These are phyloP conservation scores for Bembecia ichneumoniformis DNA, from an alignment of 2,888 invertebrate species.

Conservation along the genomic window DNA sequence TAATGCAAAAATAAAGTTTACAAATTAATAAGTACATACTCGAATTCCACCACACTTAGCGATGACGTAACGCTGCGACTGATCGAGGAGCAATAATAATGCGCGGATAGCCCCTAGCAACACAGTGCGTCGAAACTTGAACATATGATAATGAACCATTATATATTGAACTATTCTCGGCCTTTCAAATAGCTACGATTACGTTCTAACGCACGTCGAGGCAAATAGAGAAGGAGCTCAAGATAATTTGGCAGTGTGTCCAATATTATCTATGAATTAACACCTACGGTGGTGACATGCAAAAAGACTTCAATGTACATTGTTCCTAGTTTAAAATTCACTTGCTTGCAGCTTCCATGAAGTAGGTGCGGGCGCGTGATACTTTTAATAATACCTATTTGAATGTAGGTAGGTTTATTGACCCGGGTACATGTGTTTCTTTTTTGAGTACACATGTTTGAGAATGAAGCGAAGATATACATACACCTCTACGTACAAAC, in stretches of 20 bases:
- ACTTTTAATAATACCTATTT: slow-evolving; percentile 11
- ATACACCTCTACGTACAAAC: background rate
- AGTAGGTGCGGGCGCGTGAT: slow-evolving; percentile 15
- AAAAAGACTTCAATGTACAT: background rate
- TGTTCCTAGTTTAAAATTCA: slow-evolving; percentile 11
- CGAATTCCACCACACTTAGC: slow-evolving; percentile 31
- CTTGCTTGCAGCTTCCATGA: slow-evolving; percentile 10
- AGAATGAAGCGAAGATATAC: background rate
- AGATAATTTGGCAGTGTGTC: too few relatives aligned
- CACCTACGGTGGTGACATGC: background rate
- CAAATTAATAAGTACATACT: too few relatives aligned
- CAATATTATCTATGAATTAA: background rate
- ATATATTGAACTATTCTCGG: slow-evolving; percentile 8
- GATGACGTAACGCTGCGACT: slow-evolving; percentile 52
- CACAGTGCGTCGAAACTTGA: slow-evolving; percentile 38
- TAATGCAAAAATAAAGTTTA: too few relatives aligned
- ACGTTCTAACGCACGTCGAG: slow-evolving; percentile 5
- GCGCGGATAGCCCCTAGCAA: slow-evolving; percentile 52
- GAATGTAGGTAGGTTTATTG: slow-evolving; percentile 11
- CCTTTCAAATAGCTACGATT: slow-evolving; percentile 4
- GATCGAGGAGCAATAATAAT: slow-evolving; percentile 34
- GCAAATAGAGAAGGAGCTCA: background rate
- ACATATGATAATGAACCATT: slow-evolving; percentile 8
- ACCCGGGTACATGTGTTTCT: slow-evolving; percentile 10
- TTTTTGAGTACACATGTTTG: background rate